Conservation (phyloP, 2,113 vertebrate species). For the Ptychochromis oligacanthus region DNA sequence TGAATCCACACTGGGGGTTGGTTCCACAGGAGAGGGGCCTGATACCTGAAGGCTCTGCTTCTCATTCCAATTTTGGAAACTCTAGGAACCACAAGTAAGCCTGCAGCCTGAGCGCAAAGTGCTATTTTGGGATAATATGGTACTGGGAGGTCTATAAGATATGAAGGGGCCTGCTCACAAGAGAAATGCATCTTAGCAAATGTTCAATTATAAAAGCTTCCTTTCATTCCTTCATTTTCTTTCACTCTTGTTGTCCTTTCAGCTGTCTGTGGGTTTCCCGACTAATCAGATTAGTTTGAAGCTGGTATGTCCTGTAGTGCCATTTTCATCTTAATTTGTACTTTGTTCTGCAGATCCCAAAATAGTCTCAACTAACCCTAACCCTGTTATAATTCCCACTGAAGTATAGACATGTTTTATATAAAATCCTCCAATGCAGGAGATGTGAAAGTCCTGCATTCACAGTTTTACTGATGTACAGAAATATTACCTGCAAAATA, state of each 20-base stretch:
- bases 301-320: background rate
- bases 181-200: background rate
- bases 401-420: background rate
- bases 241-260: background rate
- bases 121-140: background rate
- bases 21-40: too few species aligned
- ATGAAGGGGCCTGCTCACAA: background rate
- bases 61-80: background rate
- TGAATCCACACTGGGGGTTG: background rate
- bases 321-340: background rate
- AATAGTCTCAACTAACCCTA: background rate
- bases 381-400: background rate
- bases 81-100: background rate
- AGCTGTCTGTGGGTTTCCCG: background rate
- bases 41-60: background rate
- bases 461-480: background rate
- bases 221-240: background rate
- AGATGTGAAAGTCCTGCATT: background rate
- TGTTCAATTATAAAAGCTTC: background rate
- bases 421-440: background rate
- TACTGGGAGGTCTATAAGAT: background rate
- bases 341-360: background rate
- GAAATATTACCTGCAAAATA: background rate
- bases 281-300: background rate
- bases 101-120: accelerated